Evolutionary conservation across 2,797 vertebrate species (phyloP), one percentile per base, ranked within the genome.

Genomic region (Lithobates pipiens): DNA sequence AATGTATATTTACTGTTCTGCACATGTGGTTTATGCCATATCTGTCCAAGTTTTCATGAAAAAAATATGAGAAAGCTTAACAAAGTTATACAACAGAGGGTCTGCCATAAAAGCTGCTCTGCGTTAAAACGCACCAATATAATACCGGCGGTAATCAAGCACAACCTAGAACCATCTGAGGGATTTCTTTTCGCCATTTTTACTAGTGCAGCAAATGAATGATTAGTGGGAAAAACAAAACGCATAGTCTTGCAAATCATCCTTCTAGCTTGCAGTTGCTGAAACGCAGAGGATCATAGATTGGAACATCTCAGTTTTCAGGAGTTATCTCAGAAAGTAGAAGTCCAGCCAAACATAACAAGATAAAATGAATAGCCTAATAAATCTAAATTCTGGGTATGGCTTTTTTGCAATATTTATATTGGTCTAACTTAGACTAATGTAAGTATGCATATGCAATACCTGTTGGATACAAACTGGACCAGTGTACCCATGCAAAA

Each of bases 21-120:
- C 23, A 42, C 23, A 42, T 74, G 39, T 74, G 72, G 39, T 42
- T 8, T 74, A 42, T 72, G 29, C 34, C 18, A 72, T 34, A 39
- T 39, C 29, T 72, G 16, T 72, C 8, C 70, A 72, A 72, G 29
- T 72, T 72, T 69, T 21, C 70, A 34, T 34, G n/a, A 39, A 72
- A 72, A 23, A 72, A 34, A 34, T 72, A 34, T 34, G 36, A 34
- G 70, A 34, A 72, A 39, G 39, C 18, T 23, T 74, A 42, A 42
- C 10, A 46, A 39, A 61, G n/a, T 29, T 67, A 67, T 25, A 27
- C 65, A 67, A 18, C 25, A 67, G 11, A 67, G 65, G 5, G 27
- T 4, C 27, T 67, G n/a, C 65, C n/a, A 29, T 67, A 25, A 67
- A 67, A 29, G 65, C 27, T n/a, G 25, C 9, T 25, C n/a, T 25